These are phyloP conservation scores for Oreamnos americanus DNA, from an alignment of 2,113 vertebrate species.

Conservation along the genomic window DNA sequence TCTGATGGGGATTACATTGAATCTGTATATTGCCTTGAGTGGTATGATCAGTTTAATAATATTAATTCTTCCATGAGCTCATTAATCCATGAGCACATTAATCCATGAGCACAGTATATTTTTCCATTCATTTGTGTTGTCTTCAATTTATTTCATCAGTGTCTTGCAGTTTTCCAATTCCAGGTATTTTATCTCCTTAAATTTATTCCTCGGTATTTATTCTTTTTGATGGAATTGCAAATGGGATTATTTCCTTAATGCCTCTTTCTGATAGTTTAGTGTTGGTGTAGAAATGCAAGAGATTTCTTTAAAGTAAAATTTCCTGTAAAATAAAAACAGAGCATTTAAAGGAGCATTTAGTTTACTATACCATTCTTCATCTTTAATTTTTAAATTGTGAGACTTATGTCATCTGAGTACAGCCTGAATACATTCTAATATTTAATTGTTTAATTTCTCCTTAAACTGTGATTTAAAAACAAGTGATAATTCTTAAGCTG, in stretches of 20 bases:
- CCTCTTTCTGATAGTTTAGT: not conserved
- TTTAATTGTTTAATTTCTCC: not conserved
- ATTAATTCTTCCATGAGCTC: not conserved
- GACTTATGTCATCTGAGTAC: not conserved
- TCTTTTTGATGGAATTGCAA: not conserved
- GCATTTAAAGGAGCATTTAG: not conserved
- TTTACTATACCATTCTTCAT: not conserved
- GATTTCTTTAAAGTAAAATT: not conserved
- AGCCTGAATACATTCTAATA: slow-evolving; percentile 12
- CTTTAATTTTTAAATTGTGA: slow-evolving; percentile 43
- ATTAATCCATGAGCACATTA: not conserved
- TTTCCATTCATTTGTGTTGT: not conserved
- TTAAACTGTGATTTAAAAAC: slow-evolving; percentile 19
- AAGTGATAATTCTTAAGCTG: not conserved
- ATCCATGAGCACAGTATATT: not conserved
- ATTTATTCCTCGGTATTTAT: not conserved
- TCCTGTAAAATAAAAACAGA: not conserved
- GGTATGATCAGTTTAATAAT: not conserved
- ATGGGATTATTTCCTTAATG: not conserved
- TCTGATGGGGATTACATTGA: not conserved
- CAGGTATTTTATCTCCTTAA: not conserved
- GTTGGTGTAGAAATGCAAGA: not conserved
- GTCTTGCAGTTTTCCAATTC: not conserved
- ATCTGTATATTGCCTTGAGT: not conserved
- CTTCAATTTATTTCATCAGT: not conserved